phyloP scores from a whole-genome alignment of 2,888 invertebrate genomes.

The Andrena bicolor region DNA sequence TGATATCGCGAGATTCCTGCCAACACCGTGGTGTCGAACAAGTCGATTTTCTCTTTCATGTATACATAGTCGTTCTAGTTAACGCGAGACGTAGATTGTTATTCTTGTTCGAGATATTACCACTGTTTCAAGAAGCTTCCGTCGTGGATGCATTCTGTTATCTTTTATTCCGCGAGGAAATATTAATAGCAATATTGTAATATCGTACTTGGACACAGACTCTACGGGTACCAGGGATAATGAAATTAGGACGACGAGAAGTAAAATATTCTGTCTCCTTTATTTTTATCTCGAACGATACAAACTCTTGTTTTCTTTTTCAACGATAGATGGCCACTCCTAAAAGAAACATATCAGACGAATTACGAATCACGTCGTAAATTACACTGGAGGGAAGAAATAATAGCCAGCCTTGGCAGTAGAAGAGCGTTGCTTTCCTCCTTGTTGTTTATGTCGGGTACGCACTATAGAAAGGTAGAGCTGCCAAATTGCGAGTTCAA shows the following conservation, averaged over 20 bases:
- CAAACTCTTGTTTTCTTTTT: not conserved
- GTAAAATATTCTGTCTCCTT: no score
- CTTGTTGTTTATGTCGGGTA: slow-evolving; percentile 85
- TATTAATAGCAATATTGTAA: not conserved
- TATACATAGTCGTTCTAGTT: not conserved
- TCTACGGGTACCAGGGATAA: no score
- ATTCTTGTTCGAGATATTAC: not conserved
- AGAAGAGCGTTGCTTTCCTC: slow-evolving; percentile 80
- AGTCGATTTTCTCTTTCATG: not conserved
- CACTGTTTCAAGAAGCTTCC: not conserved
- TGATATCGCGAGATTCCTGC: not conserved
- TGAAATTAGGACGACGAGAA: no score
- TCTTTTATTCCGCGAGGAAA: not conserved
- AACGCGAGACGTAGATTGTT: not conserved
- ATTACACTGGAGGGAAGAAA: slow-evolving; percentile 83
- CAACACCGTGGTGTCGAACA: not conserved
- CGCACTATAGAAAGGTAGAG: slow-evolving; percentile 85
- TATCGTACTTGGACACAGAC: not conserved
- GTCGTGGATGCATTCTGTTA: not conserved
- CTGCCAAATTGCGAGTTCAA: slow-evolving; percentile 84
- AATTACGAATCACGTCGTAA: slow-evolving; percentile 67
- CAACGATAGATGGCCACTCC: slow-evolving; percentile 84
- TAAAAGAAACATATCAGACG: slow-evolving; percentile 80
- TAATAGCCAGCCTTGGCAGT: slow-evolving; percentile 79
- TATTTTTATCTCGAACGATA: no score